Evolutionary conservation across 2,888 invertebrate genomes (phyloP).

Genomic region (Eupithecia dodoneata): DNA sequence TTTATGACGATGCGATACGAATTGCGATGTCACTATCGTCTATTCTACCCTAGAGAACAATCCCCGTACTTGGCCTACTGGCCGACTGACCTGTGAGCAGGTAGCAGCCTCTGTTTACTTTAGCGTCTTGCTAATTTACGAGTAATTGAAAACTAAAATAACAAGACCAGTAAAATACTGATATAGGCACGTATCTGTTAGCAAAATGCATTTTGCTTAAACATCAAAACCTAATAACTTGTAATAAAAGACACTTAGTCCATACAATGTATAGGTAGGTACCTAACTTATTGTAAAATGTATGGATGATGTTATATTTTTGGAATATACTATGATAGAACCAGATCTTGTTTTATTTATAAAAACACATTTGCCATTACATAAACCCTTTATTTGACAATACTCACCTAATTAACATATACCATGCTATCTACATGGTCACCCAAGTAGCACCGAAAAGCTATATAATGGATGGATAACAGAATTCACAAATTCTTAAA

Average conservation of each 20-base stretch:
- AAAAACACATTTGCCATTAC: not conserved
- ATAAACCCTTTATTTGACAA: not conserved
- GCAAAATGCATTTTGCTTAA: not conserved
- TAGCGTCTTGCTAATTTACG: not conserved
- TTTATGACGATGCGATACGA: too few species aligned
- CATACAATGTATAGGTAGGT: conserved; percentile 13
- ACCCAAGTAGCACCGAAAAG: too few species aligned
- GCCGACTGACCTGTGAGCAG: not conserved
- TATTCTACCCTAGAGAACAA: too few species aligned
- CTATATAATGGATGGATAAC: too few species aligned
- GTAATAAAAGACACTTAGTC: conserved; percentile 33
- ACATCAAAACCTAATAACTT: not conserved
- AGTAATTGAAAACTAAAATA: not conserved
- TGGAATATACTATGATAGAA: conserved; percentile 80
- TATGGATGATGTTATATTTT: conserved; percentile 80
- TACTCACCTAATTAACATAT: not conserved
- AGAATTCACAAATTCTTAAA: too few species aligned
- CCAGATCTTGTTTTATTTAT: conserved; percentile 51
- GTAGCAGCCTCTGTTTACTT: not conserved
- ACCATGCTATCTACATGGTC: too few species aligned
- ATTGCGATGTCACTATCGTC: too few species aligned
- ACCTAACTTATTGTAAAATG: conserved; percentile 67
- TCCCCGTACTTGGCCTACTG: not conserved
- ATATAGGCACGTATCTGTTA: not conserved
- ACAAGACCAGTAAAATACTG: not conserved